Evolutionary conservation across 1,140 invertebrate species (phyloP), one percentile per base, ranked within the genome.

Genomic region (Cepaea nemoralis): DNA sequence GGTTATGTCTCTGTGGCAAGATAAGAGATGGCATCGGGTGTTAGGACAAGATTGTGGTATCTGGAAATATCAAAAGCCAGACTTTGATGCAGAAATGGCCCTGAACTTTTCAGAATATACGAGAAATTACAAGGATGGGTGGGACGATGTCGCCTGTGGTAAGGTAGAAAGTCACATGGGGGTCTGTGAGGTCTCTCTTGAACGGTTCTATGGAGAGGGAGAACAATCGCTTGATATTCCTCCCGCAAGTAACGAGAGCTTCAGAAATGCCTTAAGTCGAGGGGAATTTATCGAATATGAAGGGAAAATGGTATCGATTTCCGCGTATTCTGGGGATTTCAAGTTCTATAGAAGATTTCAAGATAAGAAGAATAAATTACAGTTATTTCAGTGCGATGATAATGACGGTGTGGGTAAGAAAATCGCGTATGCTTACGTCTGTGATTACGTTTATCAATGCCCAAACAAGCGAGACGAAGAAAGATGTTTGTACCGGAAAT

Each of bases 361-460:
- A 31, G 10, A 16, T 31, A 27, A 63, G 22, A 12, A 59, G 22
- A 31, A 31, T 16, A 27, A 19, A 5, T 63, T 63, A 31, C 16
- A 63, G 16, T 31, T 63, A 8, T 63, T 63, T 63, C n/a, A 63
- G 10, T 63, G 59, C 59, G n/a, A 63, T 5, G 59, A 63, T 12
- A 27, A 31, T 16, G 59, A 31, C 22, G 24, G 12, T 22, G n/a
- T 22, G n/a, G 59, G 59, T 31, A 63, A 31, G n/a, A 12, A 31
- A 70, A 75, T 75, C 16, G n/a, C 48, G 8, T 75, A 10, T 42
- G 27, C 31, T n/a, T 45, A 75, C 33, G 40, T 75, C 3, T 75
- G 73, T 35, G 45, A 75, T 33, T 5, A 50, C n/a, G 31, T 75
- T 12, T 0, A 6, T 12, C 35, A 45, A 5, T 75, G 73, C 31